Base-by-base conservation (phyloP, 2,797 vertebrate species). In the Typhlichthys eigenmanni region DNA sequence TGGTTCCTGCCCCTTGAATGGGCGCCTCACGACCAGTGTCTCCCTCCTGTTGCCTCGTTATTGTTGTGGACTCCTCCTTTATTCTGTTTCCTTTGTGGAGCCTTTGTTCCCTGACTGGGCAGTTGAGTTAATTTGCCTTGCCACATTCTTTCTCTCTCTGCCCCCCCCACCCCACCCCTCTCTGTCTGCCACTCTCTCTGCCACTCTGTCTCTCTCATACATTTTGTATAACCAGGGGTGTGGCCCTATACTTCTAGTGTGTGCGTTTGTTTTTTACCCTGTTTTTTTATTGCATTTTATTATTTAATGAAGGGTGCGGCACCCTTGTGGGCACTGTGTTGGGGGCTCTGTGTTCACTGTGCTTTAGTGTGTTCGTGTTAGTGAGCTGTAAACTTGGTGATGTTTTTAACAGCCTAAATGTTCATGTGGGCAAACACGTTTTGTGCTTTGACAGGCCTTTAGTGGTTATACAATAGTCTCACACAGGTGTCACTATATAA, bases 211-310 rank as follows among this genome's bases (percentile, higher is more conserved):
- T 43, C 62, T 79, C 66, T 71, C 82, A 16, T 78, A 74, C 67
- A 62, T 24, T 48, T 68, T 58, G 68, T 75, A 82, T 72, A 79
- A 69, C 70, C 60, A 66, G 69, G 87, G 86, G 85, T 84, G 86
- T 76, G 81, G 85, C 72, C 81, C 68, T 74, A 70, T 75, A 69
- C 57, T 72, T 69, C 72, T 59, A 53, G 65, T 63, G 60, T 79
- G 69, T 74, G 19, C 19, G 19, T 75, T 71, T 78, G 68, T 76
- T 69, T 78, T 72, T 67, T 60, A 60, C 54, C 63, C 9, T 55
- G 54, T 60, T 68, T 62, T 69, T n/a, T 45, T 24, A 3, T 13
- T 34, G 45, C 29, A 7, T 69, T 62, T 43, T 32, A 58, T 60
- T 57, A 67, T 69, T 76, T 57, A 67, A 77, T 72, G 51, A 74